phyloP scores from a whole-genome alignment of 2,797 vertebrate genomes.

The Heterohyrax brucei region DNA sequence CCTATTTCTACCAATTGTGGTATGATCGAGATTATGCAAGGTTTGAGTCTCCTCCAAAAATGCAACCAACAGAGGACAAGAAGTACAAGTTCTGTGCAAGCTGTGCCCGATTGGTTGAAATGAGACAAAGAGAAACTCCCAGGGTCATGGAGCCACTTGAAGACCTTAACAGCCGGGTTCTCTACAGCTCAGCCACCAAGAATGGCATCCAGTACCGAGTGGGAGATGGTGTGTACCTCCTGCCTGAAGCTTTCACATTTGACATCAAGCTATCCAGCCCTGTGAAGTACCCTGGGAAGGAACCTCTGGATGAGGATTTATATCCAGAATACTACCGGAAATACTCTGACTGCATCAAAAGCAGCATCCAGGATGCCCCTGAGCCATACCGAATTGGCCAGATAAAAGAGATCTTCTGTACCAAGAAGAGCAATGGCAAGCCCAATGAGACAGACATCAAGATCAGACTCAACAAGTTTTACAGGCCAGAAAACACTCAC shows the following conservation, averaged over 20 bases:
- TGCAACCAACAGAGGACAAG: constrained; percentile 91
- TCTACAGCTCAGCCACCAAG: constrained; percentile 93
- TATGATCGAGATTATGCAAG: constrained; percentile 96
- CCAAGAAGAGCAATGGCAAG: constrained; percentile 94
- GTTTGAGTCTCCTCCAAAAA: constrained; percentile 94
- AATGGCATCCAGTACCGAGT: constrained; percentile 94
- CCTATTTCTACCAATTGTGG: constrained; percentile 98
- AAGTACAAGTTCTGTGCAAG: constrained; percentile 96
- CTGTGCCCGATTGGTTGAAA: constrained; percentile 92
- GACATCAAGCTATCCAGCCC: constrained; percentile 95
- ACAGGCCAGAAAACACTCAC: constrained; percentile 97
- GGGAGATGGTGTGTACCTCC: constrained; percentile 95
- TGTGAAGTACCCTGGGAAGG: constrained; percentile 95
- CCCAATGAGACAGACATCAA: constrained; percentile 94
- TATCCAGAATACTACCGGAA: constrained; percentile 98
- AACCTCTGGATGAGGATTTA: constrained; percentile 96
- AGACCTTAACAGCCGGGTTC: constrained; percentile 91
- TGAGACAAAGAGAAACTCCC: constrained; percentile 93
- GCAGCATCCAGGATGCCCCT: constrained; percentile 97
- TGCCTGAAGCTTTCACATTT: constrained; percentile 94
- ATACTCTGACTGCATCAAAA: constrained; percentile 98
- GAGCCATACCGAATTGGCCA: constrained; percentile 96
- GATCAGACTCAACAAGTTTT: constrained; percentile 94
- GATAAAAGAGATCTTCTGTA: constrained; percentile 96
- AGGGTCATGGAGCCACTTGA: constrained; percentile 91